Percentiles rank a stretch among this genome's conserved stretches.
These are phyloP conservation scores for Eristalis arbustorum DNA, from an alignment of 2,888 invertebrate species.

Conservation along the genomic window DNA sequence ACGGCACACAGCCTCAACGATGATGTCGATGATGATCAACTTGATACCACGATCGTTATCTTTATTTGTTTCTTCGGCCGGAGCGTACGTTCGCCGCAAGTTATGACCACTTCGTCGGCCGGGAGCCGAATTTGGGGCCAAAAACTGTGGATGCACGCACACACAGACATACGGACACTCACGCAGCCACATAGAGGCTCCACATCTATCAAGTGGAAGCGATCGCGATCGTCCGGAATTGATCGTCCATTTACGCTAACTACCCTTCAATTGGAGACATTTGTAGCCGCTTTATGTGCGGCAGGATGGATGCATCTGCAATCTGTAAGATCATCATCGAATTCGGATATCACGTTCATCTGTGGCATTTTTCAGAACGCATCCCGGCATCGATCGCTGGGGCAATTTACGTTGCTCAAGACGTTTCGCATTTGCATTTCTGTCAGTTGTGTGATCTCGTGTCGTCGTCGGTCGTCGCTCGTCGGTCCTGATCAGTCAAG, in stretches of 20 bases:
- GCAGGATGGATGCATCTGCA: slow-evolving; percentile 57
- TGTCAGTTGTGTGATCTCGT: slow-evolving; percentile 19
- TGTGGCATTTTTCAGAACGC: slow-evolving; percentile 49
- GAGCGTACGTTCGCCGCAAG: slow-evolving; percentile 44
- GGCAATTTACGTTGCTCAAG: slow-evolving; percentile 58
- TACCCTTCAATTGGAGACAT: slow-evolving; percentile 68
- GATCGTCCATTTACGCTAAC: slow-evolving; percentile 69
- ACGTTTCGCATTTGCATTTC: slow-evolving; percentile 63
- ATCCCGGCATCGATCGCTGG: slow-evolving; percentile 28
- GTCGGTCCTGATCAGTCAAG: slow-evolving; percentile 54
- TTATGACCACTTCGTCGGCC: slow-evolving; percentile 36
- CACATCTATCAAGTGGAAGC: not conserved
- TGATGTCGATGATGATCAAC: slow-evolving; percentile 44
- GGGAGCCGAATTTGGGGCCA: slow-evolving; percentile 42
- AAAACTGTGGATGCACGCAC: slow-evolving; percentile 24
- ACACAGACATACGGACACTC: too few species aligned
- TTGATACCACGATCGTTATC: slow-evolving; percentile 59
- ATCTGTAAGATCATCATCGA: slow-evolving; percentile 59
- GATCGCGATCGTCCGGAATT: slow-evolving; percentile 51
- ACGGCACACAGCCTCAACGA: slow-evolving; percentile 1
- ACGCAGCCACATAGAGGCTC: not conserved
- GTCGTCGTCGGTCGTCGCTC: not conserved
- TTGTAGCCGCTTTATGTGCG: slow-evolving; percentile 47
- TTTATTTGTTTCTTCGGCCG: slow-evolving; percentile 60
- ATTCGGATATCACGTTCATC: slow-evolving; percentile 67